phyloP scores from a whole-genome alignment of 2,113 vertebrate genomes.

The Halcyon malimbica region DNA sequence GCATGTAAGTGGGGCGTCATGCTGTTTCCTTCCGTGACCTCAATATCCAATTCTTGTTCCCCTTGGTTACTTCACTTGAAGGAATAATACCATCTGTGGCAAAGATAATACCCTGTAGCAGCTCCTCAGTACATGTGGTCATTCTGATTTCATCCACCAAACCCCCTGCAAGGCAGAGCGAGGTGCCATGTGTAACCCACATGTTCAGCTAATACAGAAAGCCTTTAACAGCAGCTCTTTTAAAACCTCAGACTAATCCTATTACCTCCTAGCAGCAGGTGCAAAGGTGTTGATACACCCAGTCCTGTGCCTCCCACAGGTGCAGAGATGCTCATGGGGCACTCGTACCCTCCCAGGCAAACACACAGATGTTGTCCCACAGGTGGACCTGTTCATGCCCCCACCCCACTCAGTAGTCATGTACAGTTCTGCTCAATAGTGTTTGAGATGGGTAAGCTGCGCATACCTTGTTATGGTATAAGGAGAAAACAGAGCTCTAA shows the following conservation, averaged over 20 bases:
- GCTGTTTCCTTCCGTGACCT: conserved; percentile 53
- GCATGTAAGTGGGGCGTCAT: conserved; percentile 34
- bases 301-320: neutral
- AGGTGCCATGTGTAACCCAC: neutral
- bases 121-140: neutral
- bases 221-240: conserved; percentile 8
- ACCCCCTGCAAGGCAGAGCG: neutral
- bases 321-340: neutral
- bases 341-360: neutral
- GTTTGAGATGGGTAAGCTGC: neutral
- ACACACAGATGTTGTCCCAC: neutral
- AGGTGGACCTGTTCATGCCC: neutral
- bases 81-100: conserved; percentile 32
- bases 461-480: neutral
- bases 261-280: conserved; percentile 27
- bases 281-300: neutral
- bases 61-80: conserved; percentile 24
- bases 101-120: conserved; percentile 41
- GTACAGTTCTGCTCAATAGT: neutral
- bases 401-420: neutral
- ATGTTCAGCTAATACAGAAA: conserved; percentile 15
- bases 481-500: neutral
- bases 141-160: neutral
- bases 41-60: conserved; percentile 51
- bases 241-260: conserved; percentile 39